phyloP scores from a whole-genome alignment of 1,140 invertebrate genomes.

The Rhynchophorus ferrugineus region DNA sequence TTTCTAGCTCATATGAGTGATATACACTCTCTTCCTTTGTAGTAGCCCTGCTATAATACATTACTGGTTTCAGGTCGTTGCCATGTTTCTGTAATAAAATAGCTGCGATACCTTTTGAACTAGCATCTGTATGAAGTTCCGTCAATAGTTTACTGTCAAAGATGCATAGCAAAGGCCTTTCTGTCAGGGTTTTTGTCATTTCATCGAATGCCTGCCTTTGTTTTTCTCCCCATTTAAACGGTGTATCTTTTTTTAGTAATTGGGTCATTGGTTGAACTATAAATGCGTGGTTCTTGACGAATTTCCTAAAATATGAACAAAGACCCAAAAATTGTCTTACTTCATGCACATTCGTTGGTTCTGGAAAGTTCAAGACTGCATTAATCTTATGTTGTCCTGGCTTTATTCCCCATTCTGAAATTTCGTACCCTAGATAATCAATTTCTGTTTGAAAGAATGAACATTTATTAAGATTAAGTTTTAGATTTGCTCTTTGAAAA shows the following conservation, averaged over 20 bases:
- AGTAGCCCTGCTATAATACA: background rate
- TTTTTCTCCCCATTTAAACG: slow-evolving; percentile 8
- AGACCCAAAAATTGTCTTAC: slow-evolving; percentile 22
- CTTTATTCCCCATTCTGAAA: slow-evolving; percentile 1
- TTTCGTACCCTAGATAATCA: slow-evolving; percentile 10
- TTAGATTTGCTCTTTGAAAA: slow-evolving; percentile 10
- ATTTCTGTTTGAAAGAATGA: slow-evolving; percentile 8
- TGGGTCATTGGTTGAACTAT: slow-evolving; percentile 27
- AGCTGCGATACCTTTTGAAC: background rate
- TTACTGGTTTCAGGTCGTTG: background rate
- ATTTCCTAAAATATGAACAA: slow-evolving; percentile 24
- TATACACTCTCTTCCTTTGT: background rate
- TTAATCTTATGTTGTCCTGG: slow-evolving; percentile 25
- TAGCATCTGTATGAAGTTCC: background rate
- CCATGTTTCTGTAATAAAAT: background rate
- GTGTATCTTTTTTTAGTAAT: slow-evolving; percentile 19
- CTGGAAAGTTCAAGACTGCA: slow-evolving; percentile 13
- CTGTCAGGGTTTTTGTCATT: background rate
- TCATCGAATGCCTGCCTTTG: slow-evolving; percentile 24
- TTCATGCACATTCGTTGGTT: slow-evolving; percentile 27
- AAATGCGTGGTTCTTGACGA: slow-evolving; percentile 5
- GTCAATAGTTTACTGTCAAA: background rate
- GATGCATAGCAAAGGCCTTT: slow-evolving; percentile 6
- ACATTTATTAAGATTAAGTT: slow-evolving; percentile 16
- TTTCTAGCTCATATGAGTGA: background rate